Evolutionary conservation across 2,888 invertebrate species (phyloP).

Genomic region (Brassicogethes aeneus): DNA sequence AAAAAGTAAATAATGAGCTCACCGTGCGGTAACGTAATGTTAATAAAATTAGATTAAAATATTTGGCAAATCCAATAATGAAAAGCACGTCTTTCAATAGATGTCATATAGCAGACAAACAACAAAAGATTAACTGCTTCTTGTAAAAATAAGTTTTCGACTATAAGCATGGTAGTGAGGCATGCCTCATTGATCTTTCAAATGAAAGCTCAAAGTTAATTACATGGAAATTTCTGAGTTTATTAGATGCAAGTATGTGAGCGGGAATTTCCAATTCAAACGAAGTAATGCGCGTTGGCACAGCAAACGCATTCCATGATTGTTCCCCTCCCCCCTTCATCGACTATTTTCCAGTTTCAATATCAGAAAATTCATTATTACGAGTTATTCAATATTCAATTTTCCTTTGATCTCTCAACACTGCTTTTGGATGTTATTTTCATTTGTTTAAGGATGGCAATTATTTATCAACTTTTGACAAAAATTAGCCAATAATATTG

Average conservation of each 20-base stretch:
- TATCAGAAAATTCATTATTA: constrained; percentile 39
- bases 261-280: constrained; percentile 43
- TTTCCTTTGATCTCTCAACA: constrained; percentile 33
- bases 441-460: too few relatives aligned
- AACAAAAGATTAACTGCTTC: not conserved
- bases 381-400: constrained; percentile 38
- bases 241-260: constrained; percentile 44
- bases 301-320: constrained; percentile 31
- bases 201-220: constrained; percentile 38
- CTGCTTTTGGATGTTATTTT: constrained; percentile 27
- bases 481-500: too few relatives aligned
- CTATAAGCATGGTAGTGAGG: constrained; percentile 11
- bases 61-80: too few relatives aligned
- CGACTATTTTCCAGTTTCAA: constrained; percentile 27
- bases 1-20: too few relatives aligned
- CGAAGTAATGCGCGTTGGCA: constrained; percentile 34
- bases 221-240: constrained; percentile 42
- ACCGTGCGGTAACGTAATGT: too few relatives aligned
- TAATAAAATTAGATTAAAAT: too few relatives aligned
- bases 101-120: too few relatives aligned
- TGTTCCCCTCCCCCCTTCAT: constrained; percentile 15
- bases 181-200: constrained; percentile 33
- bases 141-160: not conserved
- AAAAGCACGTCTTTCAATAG: too few relatives aligned
- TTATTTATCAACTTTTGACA: too few relatives aligned